Conservation (phyloP, 2,888 invertebrate genomes). For the Halictus ligatus region DNA sequence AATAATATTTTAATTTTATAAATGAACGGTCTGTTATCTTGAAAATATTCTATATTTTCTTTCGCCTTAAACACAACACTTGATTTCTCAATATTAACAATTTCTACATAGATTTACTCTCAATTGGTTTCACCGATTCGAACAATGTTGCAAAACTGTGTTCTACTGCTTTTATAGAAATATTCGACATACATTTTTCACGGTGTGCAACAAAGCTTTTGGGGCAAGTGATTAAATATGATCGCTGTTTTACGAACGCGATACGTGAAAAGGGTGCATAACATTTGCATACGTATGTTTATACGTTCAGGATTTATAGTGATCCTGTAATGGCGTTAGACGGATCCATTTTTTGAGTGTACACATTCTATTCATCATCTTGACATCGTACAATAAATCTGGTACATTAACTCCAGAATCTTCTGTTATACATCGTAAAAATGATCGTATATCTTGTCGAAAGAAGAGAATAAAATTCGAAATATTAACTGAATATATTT, state of each 20-base stretch:
- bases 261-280: constrained; percentile 7
- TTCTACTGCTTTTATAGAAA: background rate
- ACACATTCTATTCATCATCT: constrained; percentile 11
- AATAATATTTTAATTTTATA: background rate
- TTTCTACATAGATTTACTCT: background rate
- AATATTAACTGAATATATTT: background rate
- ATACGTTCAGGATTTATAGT: constrained; percentile 47
- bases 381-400: background rate
- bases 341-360: background rate
- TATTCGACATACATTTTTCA: background rate
- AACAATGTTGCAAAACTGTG: background rate
- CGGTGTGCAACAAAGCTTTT: background rate
- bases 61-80: background rate
- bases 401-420: background rate
- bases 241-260: constrained; percentile 21
- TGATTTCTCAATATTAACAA: background rate
- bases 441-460: background rate
- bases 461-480: background rate
- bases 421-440: background rate
- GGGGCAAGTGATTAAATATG: constrained; percentile 20
- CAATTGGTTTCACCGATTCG: background rate
- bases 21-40: too few species aligned
- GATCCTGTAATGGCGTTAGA: constrained; percentile 27
- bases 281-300: constrained; percentile 28
- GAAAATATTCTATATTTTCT: background rate